phyloP scores from a whole-genome alignment of 2,113 vertebrate genomes.

The Fukomys damarensis region DNA sequence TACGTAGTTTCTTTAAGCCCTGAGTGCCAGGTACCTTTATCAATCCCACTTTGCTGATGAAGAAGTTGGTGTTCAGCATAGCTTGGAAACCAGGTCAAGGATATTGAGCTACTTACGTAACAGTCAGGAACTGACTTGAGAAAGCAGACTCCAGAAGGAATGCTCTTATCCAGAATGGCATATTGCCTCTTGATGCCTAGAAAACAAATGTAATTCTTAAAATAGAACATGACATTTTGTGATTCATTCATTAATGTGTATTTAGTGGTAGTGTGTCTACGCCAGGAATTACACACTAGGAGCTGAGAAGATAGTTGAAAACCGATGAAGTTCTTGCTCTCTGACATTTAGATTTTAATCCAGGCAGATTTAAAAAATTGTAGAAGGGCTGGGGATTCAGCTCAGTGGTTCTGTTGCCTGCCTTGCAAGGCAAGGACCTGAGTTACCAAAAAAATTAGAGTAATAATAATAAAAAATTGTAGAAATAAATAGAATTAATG shows the following conservation, averaged over 20 bases:
- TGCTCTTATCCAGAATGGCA: background rate
- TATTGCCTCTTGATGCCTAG: background rate
- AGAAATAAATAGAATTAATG: background rate
- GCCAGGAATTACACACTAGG: background rate
- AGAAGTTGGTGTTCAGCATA: background rate
- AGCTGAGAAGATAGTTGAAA: background rate
- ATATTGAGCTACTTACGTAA: background rate
- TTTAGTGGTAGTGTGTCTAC: background rate
- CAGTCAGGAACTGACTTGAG: background rate
- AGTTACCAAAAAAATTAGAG: too few relatives aligned
- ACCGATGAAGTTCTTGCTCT: background rate
- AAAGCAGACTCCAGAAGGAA: background rate
- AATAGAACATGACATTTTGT: background rate
- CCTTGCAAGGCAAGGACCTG: too few relatives aligned
- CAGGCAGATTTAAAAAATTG: background rate
- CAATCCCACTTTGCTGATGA: background rate
- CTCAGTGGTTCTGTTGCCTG: too few relatives aligned
- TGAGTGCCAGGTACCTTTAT: background rate
- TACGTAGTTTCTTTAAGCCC: background rate
- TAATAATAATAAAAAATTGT: background rate
- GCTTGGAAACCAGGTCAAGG: background rate
- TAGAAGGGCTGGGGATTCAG: too few relatives aligned
- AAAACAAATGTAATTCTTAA: background rate
- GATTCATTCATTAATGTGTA: background rate
- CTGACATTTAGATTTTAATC: background rate